Percentiles rank a stretch among this genome's conserved stretches.
phyloP scores from a whole-genome alignment of 2,888 invertebrate genomes.

The Caenorhabditis japonica region DNA sequence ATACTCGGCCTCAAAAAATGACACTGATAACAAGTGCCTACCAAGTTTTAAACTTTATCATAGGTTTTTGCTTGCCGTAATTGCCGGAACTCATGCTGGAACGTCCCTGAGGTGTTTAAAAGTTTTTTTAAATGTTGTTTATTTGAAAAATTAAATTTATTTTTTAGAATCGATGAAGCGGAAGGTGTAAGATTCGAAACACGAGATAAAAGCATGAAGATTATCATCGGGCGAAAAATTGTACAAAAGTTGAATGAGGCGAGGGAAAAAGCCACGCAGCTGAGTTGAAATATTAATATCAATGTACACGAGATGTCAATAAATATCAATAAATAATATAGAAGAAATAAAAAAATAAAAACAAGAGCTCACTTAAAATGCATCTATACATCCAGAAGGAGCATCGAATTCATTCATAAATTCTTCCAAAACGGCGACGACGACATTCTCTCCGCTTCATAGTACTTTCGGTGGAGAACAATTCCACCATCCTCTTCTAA shows the following conservation, averaged over 20 bases:
- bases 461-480: slow-evolving; percentile 49
- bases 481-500: slow-evolving; percentile 19
- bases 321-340: background rate
- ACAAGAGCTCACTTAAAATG: too few species aligned
- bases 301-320: slow-evolving; percentile 3
- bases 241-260: slow-evolving; percentile 59
- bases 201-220: slow-evolving; percentile 61
- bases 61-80: slow-evolving; percentile 61
- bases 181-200: slow-evolving; percentile 67
- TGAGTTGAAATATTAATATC: slow-evolving; percentile 18
- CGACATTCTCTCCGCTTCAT: slow-evolving; percentile 19
- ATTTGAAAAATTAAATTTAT: background rate
- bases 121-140: background rate
- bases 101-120: slow-evolving; percentile 54
- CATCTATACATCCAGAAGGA: too few species aligned
- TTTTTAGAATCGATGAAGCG: slow-evolving; percentile 65
- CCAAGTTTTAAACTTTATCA: slow-evolving; percentile 62
- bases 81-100: slow-evolving; percentile 64
- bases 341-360: too few species aligned
- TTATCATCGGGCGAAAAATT: slow-evolving; percentile 59
- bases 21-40: slow-evolving; percentile 54
- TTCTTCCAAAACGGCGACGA: slow-evolving; percentile 38
- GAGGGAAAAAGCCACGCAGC: slow-evolving; percentile 52
- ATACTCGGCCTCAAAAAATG: slow-evolving; percentile 59
- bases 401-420: slow-evolving; percentile 40